Evolutionary conservation across 2,888 invertebrate species (phyloP).

Genomic region (Eueremaeus valkanovi): DNA sequence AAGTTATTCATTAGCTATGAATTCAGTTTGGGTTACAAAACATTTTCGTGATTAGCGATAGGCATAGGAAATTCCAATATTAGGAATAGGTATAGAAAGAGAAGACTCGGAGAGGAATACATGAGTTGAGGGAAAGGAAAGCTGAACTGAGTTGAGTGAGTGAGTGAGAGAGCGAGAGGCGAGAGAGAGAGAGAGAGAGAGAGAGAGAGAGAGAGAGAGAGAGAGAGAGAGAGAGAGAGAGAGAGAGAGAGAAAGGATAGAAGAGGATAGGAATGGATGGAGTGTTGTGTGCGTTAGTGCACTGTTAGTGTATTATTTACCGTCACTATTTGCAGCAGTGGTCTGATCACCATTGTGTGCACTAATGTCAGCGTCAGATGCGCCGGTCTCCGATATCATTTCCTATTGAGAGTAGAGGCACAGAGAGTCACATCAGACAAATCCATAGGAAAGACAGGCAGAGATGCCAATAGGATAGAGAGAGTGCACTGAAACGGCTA

Average conservation of each 20-base stretch:
- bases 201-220: neutral
- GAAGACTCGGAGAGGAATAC: neutral
- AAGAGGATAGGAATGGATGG: conserved; percentile 1
- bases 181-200: neutral
- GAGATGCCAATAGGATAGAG: conserved; percentile 29
- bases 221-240: too few species aligned
- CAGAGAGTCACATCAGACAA: neutral
- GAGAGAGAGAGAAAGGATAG: conserved; percentile 4
- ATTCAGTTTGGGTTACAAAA: neutral
- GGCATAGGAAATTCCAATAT: too few species aligned
- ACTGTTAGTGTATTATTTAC: conserved; percentile 10
- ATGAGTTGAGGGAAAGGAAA: neutral
- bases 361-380: conserved; percentile 35
- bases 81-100: conserved; percentile 3
- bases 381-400: conserved; percentile 34
- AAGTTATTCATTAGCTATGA: conserved; percentile 6
- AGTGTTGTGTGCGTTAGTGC: neutral
- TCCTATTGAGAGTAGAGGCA: conserved; percentile 34
- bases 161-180: neutral
- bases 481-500: conserved; percentile 1
- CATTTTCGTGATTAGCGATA: neutral
- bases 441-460: conserved; percentile 26
- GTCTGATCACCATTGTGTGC: conserved; percentile 36
- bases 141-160: neutral
- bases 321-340: conserved; percentile 34